phyloP scores from a whole-genome alignment of 23 tunicate species.

The Halocynthia aurantium region DNA sequence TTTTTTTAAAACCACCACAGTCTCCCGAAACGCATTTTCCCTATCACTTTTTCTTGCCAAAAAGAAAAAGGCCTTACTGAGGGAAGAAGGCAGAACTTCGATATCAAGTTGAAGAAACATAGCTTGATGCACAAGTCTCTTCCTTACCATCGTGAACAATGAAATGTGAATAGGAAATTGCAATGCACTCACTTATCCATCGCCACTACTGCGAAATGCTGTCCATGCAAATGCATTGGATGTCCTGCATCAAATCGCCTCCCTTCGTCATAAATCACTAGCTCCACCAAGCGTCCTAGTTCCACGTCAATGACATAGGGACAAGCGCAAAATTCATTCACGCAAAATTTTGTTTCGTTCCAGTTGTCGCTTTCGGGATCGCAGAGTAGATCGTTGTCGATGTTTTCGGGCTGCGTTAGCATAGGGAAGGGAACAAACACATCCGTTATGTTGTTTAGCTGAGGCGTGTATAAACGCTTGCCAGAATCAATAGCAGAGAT shows the following conservation, averaged over 20 bases:
- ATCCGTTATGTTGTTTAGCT: constrained; percentile 67
- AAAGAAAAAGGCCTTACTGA: too few relatives aligned
- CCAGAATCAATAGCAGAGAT: constrained; percentile 36
- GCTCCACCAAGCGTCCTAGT: constrained; percentile 45
- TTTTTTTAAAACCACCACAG: too few relatives aligned
- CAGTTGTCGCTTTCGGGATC: constrained; percentile 16
- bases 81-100: too few relatives aligned
- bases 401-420: constrained; percentile 45
- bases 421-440: constrained; percentile 43
- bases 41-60: too few relatives aligned
- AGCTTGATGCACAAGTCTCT: too few relatives aligned
- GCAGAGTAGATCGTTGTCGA: constrained; percentile 28
- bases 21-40: too few relatives aligned
- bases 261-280: constrained; percentile 87
- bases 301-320: constrained; percentile 44
- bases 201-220: constrained; percentile 88
- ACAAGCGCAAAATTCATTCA: constrained; percentile 35
- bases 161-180: too few relatives aligned
- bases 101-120: too few relatives aligned
- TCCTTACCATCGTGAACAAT: too few relatives aligned
- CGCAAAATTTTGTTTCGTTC: constrained; percentile 6
- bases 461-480: constrained; percentile 77
- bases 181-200: constrained; percentile 55
- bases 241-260: constrained; percentile 78
- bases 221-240: constrained; percentile 96